Base-by-base conservation (phyloP, 2,888 invertebrate genomes). In the Seira sanloemensis region DNA sequence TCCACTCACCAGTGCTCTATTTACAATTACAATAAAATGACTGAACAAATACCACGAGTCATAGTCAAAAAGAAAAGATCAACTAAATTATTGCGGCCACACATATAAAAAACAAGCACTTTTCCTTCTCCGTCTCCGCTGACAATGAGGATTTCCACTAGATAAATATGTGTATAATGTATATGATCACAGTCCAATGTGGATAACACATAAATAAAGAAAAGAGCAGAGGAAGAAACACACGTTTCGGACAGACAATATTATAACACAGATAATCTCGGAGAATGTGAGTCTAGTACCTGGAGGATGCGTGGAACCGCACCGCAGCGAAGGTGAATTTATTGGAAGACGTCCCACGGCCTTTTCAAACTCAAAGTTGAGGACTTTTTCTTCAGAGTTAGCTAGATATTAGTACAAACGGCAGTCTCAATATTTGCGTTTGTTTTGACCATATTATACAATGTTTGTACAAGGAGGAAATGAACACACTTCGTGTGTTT, bases 321-420 rank as follows among this genome's bases (percentile, higher is more conserved):
- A 24, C 12, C n/a, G 5, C 62, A 82, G 74, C 62, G 77, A 65
- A 74, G 67, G 78, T 84, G 62, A 78, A 84, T 84, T 84, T 84
- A 84, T 84, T 84, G 78, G 50, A 62, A 69, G 83, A 84, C 83
- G 83, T 84, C 83, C 83, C 78, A 84, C 25, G 65, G 74, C 18
- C 67, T 50, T n/a, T 37, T 7, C 37, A 82, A 76, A 65, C 25
- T 76, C 66, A 4, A 37, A n/a, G 58, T 74, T 66, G 67, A 50
- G 66, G 78, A 78, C 83, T 72, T 73, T 25, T 19, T 18, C 50
- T 58, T 58, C n/a, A 58, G n/a, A 58, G n/a, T 9, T 4, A 37
- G 12, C 7, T 37, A n/a, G n/a, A n/a, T n/a, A n/a, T n/a, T n/a
- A 58, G n/a, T 58, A 58, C 58, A 58, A n/a, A n/a, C n/a, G n/a